Evolutionary conservation across 2,797 vertebrate genomes (phyloP), one percentile per base, ranked within the genome.

Genomic region (Alca torda): DNA sequence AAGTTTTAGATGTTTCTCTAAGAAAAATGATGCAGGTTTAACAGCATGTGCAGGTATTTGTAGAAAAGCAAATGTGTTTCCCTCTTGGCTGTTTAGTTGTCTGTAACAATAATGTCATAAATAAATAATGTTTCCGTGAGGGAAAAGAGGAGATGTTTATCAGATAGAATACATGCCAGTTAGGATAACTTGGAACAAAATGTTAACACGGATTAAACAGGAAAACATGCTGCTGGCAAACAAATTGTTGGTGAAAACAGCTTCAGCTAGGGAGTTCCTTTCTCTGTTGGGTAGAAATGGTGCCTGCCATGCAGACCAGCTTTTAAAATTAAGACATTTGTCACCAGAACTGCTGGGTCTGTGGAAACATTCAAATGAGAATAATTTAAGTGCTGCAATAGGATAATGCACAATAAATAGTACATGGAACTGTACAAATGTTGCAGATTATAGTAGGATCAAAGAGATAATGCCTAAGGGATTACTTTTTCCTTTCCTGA

Each of bases 61-160:
- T 92, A 87, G 79, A 90, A 93, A 97, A 95, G 89, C 51, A 88
- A 96, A 78, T n/a, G 46, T 30, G n/a, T 84, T 96, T 94, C 73
- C 95, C 97, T 96, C 84, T 94, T 81, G 96, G 96, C 91, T 92
- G 65, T 95, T 93, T 79, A 90, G 96, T 92, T 97, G 95, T 97
- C 95, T 97, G 94, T 90, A 97, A 97, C 86, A 94, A 96, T 96
- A 94, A 90, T 81, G 74, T 72, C 95, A 96, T 97, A 97, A 97
- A 97, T 98, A 97, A 97, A 89, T 97, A 95, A 97, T 97, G 84
- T 90, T 96, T 97, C 93, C 30, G 19, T 92, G 84, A 91, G 94
- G 86, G 92, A 78, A 81, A 87, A 95, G 95, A 92, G 56, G 73
- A 91, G 68, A 84, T 94, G 95, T 90, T 97, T 97, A 97, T 96